Percentiles rank a stretch among this genome's conserved stretches.
phyloP scores from a whole-genome alignment of 2,888 invertebrate genomes.

The Neoscelio sp. region DNA sequence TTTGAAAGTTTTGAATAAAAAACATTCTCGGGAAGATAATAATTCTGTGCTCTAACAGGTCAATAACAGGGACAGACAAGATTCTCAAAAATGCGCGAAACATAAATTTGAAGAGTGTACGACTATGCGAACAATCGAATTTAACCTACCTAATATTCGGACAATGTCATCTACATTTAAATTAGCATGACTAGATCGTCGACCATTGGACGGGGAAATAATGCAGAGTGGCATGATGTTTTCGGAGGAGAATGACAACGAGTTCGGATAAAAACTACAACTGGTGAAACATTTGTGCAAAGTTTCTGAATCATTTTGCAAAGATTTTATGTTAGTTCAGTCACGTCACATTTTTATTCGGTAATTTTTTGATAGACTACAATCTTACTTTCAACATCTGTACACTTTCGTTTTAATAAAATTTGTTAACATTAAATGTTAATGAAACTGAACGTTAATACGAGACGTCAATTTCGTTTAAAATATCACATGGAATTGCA shows the following conservation, averaged over 20 bases:
- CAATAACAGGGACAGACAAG: background rate
- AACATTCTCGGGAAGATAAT: background rate
- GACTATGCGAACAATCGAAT: constrained; percentile 16
- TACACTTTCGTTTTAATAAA: no score
- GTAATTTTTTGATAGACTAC: no score
- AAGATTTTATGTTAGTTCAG: no score
- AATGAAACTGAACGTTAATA: no score
- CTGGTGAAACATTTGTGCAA: background rate
- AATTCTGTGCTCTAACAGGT: background rate
- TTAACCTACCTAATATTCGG: constrained; percentile 50
- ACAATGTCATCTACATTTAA: constrained; percentile 54
- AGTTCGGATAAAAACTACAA: constrained; percentile 9
- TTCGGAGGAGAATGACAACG: constrained; percentile 27
- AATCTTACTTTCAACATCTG: no score
- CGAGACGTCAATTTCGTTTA: no score
- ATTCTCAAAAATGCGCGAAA: constrained; percentile 3
- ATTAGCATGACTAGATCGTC: constrained; percentile 61
- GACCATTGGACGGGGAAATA: constrained; percentile 42
- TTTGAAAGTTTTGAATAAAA: background rate
- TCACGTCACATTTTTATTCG: no score
- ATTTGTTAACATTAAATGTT: no score
- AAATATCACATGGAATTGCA: background rate
- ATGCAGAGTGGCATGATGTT: constrained; percentile 37
- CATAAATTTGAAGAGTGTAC: constrained; percentile 20
- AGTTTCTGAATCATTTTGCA: background rate